Percentiles rank a stretch among this genome's conserved stretches.
Evolutionary conservation across 1,140 invertebrate genomes (phyloP).

Genomic region (Anastrepha obliqua): DNA sequence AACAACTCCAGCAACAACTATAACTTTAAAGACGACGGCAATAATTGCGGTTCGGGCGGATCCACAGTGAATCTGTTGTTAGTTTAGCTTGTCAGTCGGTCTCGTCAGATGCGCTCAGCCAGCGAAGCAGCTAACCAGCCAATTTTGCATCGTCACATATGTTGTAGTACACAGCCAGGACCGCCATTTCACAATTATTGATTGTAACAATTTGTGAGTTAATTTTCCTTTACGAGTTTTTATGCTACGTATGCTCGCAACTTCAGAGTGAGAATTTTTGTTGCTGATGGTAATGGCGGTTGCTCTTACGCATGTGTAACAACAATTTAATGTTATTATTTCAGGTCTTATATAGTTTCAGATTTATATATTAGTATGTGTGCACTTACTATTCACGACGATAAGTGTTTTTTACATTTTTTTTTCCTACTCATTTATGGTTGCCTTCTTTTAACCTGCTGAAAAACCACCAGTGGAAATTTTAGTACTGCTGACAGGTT

Average conservation of each 20-base stretch:
- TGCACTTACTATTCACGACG: neutral
- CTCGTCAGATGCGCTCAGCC: neutral
- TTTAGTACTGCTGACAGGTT: neutral
- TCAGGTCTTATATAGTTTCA: neutral
- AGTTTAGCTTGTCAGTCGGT: neutral
- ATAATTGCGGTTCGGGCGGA: neutral
- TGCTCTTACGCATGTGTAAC: neutral
- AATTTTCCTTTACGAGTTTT: conserved; percentile 47
- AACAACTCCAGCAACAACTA: neutral
- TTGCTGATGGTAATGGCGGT: neutral
- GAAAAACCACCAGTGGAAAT: neutral
- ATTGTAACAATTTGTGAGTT: conserved; percentile 45
- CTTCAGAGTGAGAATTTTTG: neutral
- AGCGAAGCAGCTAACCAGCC: neutral
- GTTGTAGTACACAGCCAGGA: conserved; percentile 14
- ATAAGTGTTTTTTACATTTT: conserved; percentile 21
- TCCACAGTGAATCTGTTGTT: neutral
- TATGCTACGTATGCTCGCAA: neutral
- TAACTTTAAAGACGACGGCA: neutral
- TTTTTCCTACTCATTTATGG: neutral
- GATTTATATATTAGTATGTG: neutral
- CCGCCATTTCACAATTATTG: conserved; percentile 39
- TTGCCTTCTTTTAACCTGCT: neutral
- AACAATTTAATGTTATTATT: conserved; percentile 30
- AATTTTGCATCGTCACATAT: conserved; percentile 9